Evolutionary conservation across 2,888 invertebrate species (phyloP), one percentile per base, ranked within the genome.

Genomic region (Abscondita cerata): DNA sequence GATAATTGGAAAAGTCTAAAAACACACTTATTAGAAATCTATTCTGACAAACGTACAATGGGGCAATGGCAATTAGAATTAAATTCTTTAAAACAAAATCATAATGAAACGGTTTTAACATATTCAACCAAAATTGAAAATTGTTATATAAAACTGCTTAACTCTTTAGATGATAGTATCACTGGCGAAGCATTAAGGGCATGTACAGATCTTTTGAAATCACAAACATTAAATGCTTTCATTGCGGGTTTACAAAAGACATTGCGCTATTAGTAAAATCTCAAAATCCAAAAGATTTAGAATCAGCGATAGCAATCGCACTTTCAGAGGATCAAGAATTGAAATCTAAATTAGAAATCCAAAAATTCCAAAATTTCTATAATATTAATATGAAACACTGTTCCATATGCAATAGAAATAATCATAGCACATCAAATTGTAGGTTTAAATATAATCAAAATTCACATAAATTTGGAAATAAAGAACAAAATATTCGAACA

Each of bases 241-340:
- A 65, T 74, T 2, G 70, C 66, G 52, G 73, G 73, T 13, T 65
- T 75, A 59, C 59, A 66, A 41, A 66, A 59, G 71, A 75, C 50
- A 53, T 76, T 8, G 63, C 69, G 6, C 66, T 74, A 52, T 63
- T 75, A 50, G 65, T 75, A 18, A 75, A 72, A 64, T 72, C 74
- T 20, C 16, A 40, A 12, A 41, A 41, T n/a, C 13, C 15, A 8
- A 20, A 15, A 41, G 25, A 25, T 25, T 25, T 25, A 25, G 25
- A 25, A 25, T 25, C 25, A 2, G 25, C 25, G 6, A 6, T 25
- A 4, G 25, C 25, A 25, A 25, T 25, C 25, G 25, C 25, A 6
- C 6, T 25, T 4, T 25, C 25, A 25, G 25, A 25, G 6, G 25
- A 25, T 4, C 25, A 25, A 25, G 25, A 25, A 25, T 6, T 25